phyloP scores from a whole-genome alignment of 2,797 vertebrate species.

The Rhadinocentrus ornatus region DNA sequence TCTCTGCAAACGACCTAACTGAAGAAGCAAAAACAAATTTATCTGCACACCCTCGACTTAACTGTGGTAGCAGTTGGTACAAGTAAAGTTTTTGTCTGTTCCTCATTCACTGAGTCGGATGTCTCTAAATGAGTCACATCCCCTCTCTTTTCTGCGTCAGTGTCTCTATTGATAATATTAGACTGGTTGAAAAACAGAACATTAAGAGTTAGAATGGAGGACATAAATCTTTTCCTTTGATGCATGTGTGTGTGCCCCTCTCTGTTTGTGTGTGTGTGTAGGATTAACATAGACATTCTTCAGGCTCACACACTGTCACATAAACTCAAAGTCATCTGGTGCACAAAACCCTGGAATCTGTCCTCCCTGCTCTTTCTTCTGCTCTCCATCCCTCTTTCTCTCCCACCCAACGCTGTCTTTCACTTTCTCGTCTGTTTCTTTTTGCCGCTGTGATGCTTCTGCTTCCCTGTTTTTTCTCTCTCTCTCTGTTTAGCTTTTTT shows the following conservation, averaged over 20 bases:
- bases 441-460: constrained; percentile 45
- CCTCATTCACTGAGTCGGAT: constrained; percentile 51
- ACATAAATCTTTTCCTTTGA: constrained; percentile 54
- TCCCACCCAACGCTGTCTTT: constrained; percentile 48
- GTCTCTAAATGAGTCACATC: constrained; percentile 66
- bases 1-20: constrained; percentile 4
- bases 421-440: constrained; percentile 66
- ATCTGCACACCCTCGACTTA: constrained; percentile 23
- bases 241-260: constrained; percentile 25
- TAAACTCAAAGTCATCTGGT: constrained; percentile 68
- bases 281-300: constrained; percentile 77
- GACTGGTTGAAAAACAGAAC: constrained; percentile 41
- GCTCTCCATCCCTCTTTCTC: constrained; percentile 46
- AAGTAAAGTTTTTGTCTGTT: constrained; percentile 40
- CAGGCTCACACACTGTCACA: constrained; percentile 73
- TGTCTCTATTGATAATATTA: constrained; percentile 52
- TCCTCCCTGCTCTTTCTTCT: constrained; percentile 51
- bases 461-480: constrained; percentile 32
- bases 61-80: constrained; percentile 33
- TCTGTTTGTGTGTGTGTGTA: constrained; percentile 38
- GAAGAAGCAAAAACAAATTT: constrained; percentile 21
- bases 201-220: constrained; percentile 13
- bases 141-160: constrained; percentile 46
- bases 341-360: constrained; percentile 72
- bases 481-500: constrained; percentile 17